Evolutionary conservation across 2,888 invertebrate genomes (phyloP).

Genomic region (Tanypteryx hageni): DNA sequence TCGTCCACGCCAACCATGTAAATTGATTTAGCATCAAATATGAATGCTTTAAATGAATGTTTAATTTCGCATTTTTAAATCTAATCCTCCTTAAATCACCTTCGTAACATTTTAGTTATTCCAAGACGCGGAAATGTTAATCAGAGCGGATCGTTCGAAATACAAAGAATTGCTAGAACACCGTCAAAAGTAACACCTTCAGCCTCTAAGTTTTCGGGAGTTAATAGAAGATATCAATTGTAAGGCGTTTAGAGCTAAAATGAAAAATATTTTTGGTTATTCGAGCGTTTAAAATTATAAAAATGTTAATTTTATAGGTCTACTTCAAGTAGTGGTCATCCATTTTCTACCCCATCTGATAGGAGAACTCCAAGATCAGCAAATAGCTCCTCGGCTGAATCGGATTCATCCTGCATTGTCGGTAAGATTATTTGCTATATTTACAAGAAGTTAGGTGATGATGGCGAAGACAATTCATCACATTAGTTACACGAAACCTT

Average conservation of each 20-base stretch:
- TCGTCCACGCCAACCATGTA: background rate
- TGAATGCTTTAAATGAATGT: background rate
- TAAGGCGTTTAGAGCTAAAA: background rate
- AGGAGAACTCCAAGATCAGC: slow-evolving; percentile 65
- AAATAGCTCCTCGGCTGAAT: slow-evolving; percentile 63
- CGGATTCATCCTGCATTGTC: slow-evolving; percentile 64
- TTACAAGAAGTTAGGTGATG: too few relatives aligned
- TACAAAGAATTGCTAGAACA: slow-evolving; percentile 49
- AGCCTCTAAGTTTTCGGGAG: background rate
- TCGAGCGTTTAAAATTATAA: background rate
- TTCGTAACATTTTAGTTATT: background rate
- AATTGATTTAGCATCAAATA: background rate
- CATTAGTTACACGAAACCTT: too few relatives aligned
- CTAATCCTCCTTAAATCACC: background rate
- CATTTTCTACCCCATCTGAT: slow-evolving; percentile 35
- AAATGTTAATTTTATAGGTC: background rate
- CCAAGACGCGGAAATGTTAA: background rate
- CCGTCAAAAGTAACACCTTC: background rate
- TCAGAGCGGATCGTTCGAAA: background rate
- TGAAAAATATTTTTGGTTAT: background rate
- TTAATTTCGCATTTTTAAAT: background rate
- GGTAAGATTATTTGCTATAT: slow-evolving; percentile 18
- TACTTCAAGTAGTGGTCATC: slow-evolving; percentile 32
- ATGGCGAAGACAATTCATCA: too few relatives aligned
- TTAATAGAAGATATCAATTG: slow-evolving; percentile 13